Evolutionary conservation across 2,797 vertebrate genomes (phyloP), one percentile per base, ranked within the genome.

Genomic region (Holocentrus rufus): DNA sequence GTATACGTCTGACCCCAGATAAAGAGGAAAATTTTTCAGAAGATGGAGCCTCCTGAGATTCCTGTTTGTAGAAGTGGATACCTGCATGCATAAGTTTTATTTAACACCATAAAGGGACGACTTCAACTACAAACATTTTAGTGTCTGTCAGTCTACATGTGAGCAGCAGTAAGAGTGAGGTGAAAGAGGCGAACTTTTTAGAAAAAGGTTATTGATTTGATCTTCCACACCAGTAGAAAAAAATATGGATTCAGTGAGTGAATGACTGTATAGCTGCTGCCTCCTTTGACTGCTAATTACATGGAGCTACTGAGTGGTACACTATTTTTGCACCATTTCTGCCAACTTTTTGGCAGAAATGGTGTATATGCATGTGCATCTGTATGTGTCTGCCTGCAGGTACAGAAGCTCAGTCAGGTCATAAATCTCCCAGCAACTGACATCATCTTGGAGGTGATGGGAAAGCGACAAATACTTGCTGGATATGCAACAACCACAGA

Each of bases 1-100:
- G 55, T 55, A 78, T 77, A 63, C 79, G 63, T 72, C 56, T 72
- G 66, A 81, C 70, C 79, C 47, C 18, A 39, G 53, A 73, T 18
- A 73, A 5, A 27, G 2, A 62, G 18, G 53, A 42, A 55, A 61
- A 68, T 72, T 65, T 71, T 54, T 56, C 50, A 44, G 27, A 30
- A 64, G 39, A 42, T 27, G 17, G 14, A 69, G 65, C 25, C 36
- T 49, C 50, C 10, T 44, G 55, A 44, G 8, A 52, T 56, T 63
- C 30, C 27, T 2, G 36, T 53, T 53, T 23, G 30, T 49, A 39
- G 49, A 31, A 53, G 30, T 18, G 15, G 46, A 64, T 20, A 25
- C 20, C 31, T 53, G 9, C 49, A 39, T 23, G 58, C 23, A 25
- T 3, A 44, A 14, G 39, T 44, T 44, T 44, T 44, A 49, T 5